Evolutionary conservation across 2,113 vertebrate genomes (phyloP).

Genomic region (Carettochelys insculpta): DNA sequence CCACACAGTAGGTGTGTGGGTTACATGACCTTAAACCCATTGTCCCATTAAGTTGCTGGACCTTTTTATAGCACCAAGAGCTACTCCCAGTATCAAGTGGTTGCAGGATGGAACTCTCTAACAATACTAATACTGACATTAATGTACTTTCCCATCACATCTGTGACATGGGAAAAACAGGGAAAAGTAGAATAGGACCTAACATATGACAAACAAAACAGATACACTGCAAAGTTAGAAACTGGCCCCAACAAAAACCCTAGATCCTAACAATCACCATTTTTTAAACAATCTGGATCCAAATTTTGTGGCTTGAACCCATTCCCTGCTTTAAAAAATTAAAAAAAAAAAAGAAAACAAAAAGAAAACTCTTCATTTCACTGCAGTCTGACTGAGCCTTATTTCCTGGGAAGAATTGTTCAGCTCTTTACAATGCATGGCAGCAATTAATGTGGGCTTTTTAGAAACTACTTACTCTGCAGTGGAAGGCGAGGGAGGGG

Average conservation of each 20-base stretch:
- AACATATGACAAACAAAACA: accelerated
- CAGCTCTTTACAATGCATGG: neutral
- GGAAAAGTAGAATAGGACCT: neutral
- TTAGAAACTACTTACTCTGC: neutral
- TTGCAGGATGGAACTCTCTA: neutral
- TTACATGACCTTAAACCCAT: too few species aligned
- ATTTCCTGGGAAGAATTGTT: accelerated
- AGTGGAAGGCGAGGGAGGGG: neutral
- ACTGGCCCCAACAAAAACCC: neutral
- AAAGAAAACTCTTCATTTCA: too few species aligned
- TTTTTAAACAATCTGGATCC: accelerated
- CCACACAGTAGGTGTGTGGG: too few species aligned
- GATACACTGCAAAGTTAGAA: neutral
- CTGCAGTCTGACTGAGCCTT: neutral
- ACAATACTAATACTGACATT: neutral
- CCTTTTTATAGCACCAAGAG: neutral
- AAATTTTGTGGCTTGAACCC: accelerated
- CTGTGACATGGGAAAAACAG: neutral
- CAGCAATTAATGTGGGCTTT: neutral
- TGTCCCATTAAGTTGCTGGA: neutral
- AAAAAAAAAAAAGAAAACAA: too few species aligned
- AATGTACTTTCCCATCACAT: neutral
- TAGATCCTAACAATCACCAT: neutral
- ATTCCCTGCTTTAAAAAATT: too few species aligned
- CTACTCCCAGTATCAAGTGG: neutral